Conservation (phyloP, 2,797 vertebrate genomes). For the Chloroceryle inda region DNA sequence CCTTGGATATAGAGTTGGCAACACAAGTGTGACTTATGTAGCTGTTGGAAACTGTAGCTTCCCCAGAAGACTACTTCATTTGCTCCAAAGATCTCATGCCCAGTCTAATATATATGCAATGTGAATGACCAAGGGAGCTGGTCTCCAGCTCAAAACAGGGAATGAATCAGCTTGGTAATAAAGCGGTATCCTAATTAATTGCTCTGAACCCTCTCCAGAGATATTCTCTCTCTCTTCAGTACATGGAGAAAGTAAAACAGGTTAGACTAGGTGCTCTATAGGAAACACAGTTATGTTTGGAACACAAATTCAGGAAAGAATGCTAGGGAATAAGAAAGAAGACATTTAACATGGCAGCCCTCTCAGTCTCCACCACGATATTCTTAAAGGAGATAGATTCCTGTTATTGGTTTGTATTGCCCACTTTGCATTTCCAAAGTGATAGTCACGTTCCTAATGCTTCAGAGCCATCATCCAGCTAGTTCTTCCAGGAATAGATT, state of each 20-base stretch:
- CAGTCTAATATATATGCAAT: not conserved
- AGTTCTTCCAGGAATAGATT: not conserved
- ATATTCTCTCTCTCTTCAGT: not conserved
- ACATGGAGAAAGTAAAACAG: not conserved
- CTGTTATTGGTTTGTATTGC: not conserved
- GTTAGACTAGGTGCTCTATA: not conserved
- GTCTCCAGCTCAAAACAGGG: not conserved
- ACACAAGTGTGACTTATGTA: not conserved
- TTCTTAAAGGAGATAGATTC: not conserved
- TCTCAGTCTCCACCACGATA: fast-evolving
- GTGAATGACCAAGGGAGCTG: not conserved
- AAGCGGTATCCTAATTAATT: not conserved
- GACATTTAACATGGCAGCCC: not conserved
- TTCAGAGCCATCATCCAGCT: not conserved
- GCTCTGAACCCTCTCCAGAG: not conserved
- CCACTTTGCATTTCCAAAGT: not conserved
- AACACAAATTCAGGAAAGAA: not conserved
- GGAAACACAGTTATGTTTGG: not conserved
- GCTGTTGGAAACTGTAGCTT: not conserved
- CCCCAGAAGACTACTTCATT: not conserved
- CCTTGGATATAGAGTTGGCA: not conserved
- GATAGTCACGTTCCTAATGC: not conserved
- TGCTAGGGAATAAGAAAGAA: not conserved
- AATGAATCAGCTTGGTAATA: not conserved
- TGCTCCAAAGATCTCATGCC: not conserved